Evolutionary conservation across 2,888 invertebrate genomes (phyloP).

Genomic region (Volucella inflata): DNA sequence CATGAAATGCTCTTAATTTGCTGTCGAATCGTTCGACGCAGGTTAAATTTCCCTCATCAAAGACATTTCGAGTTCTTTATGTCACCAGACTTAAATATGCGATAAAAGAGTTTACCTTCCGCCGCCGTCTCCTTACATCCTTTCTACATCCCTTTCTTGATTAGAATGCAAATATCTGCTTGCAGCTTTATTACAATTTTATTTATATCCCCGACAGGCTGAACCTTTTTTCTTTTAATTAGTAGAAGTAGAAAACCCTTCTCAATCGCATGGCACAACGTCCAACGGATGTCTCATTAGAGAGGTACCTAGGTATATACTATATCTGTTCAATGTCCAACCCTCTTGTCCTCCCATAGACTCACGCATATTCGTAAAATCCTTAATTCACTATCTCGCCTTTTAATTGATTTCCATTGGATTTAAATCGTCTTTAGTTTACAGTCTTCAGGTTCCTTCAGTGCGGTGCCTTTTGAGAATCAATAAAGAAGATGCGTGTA

Average conservation of each 20-base stretch:
- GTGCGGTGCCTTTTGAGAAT: constrained; percentile 52
- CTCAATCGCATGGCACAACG: constrained; percentile 28
- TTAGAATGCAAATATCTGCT: constrained; percentile 63
- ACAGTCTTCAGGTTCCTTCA: constrained; percentile 7
- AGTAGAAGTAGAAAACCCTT: constrained; percentile 24
- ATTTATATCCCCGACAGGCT: constrained; percentile 27
- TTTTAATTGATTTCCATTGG: constrained; percentile 70
- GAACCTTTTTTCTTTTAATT: constrained; percentile 49
- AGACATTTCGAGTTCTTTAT: neutral
- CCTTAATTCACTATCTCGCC: constrained; percentile 63
- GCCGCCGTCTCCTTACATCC: constrained; percentile 4
- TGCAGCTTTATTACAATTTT: constrained; percentile 62
- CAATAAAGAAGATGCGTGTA: constrained; percentile 51
- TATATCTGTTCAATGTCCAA: no score
- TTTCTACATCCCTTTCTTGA: constrained; percentile 44
- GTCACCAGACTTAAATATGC: neutral
- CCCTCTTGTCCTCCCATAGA: constrained; percentile 3
- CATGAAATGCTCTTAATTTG: constrained; percentile 6
- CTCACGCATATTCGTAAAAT: constrained; percentile 52
- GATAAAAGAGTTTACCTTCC: neutral
- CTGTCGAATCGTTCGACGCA: constrained; percentile 9
- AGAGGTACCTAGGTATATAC: neutral
- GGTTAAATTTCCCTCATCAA: constrained; percentile 39
- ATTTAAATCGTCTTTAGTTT: constrained; percentile 17
- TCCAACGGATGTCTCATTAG: constrained; percentile 56